Evolutionary conservation across 2,888 invertebrate genomes (phyloP).

Genomic region (Xiphydria camelus): DNA sequence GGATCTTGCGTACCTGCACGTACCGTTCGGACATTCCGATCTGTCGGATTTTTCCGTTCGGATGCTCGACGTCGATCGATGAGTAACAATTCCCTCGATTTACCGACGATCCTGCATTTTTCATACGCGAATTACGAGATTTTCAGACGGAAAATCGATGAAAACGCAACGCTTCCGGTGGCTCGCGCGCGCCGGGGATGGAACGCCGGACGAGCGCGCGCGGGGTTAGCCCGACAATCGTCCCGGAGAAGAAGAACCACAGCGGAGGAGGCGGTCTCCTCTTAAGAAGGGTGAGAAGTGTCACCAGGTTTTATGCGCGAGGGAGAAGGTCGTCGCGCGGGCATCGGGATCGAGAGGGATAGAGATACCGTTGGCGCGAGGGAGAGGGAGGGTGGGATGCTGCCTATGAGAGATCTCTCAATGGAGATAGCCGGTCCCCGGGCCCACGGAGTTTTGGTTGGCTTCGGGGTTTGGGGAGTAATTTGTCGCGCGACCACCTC

Average conservation of each 20-base stretch:
- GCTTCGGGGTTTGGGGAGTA: slow-evolving; percentile 52
- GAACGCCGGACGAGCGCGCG: too few relatives aligned
- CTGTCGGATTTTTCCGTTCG: too few relatives aligned
- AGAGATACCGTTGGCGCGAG: background rate
- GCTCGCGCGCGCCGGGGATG: too few relatives aligned
- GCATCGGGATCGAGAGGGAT: slow-evolving; percentile 6
- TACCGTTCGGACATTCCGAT: too few relatives aligned
- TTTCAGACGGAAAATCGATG: too few relatives aligned
- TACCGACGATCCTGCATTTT: too few relatives aligned
- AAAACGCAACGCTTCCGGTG: too few relatives aligned
- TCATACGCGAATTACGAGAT: too few relatives aligned
- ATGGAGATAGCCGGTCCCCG: slow-evolving; percentile 46
- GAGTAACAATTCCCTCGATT: too few relatives aligned
- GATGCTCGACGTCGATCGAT: too few relatives aligned
- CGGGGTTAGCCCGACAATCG: slow-evolving; percentile 7
- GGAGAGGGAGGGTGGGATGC: background rate
- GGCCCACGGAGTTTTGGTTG: slow-evolving; percentile 27
- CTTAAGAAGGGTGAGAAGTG: slow-evolving; percentile 47
- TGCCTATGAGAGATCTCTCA: slow-evolving; percentile 43
- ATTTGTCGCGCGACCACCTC: slow-evolving; percentile 59
- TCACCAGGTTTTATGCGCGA: slow-evolving; percentile 41
- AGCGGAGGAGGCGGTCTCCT: slow-evolving; percentile 11
- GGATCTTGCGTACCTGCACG: too few relatives aligned
- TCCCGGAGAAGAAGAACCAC: slow-evolving; percentile 19
- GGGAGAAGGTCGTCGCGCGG: background rate